Evolutionary conservation across 2,888 invertebrate genomes (phyloP).

Genomic region (Mycalesis mineus): DNA sequence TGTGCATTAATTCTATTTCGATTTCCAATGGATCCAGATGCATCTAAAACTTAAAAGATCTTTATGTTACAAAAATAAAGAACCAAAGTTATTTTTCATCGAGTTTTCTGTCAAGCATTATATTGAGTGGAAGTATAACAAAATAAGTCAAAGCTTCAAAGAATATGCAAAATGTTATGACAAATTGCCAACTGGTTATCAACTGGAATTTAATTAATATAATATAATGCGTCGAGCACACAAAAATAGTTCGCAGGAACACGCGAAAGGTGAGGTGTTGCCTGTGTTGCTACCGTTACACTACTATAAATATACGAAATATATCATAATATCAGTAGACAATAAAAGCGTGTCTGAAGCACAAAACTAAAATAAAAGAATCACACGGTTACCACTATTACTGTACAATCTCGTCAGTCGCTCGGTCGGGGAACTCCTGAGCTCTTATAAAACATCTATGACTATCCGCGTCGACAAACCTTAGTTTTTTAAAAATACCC

Average conservation of each 20-base stretch:
- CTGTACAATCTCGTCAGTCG: constrained; percentile 46
- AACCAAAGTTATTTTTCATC: too few species aligned
- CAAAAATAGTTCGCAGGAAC: neutral
- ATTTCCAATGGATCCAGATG: too few species aligned
- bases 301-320: constrained; percentile 66
- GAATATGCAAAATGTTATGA: too few species aligned
- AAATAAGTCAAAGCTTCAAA: too few species aligned
- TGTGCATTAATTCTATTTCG: too few species aligned
- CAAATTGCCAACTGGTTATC: too few species aligned
- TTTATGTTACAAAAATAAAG: too few species aligned
- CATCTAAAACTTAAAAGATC: too few species aligned
- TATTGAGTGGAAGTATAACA: too few species aligned
- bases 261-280: neutral
- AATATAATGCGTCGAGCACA: neutral
- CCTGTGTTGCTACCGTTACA: constrained; percentile 33
- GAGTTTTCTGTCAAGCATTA: too few species aligned
- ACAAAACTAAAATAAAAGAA: constrained; percentile 49
- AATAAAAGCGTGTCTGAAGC: constrained; percentile 66
- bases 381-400: constrained; percentile 57
- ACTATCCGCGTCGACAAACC: constrained; percentile 40
- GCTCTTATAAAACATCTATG: constrained; percentile 33
- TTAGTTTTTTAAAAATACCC: constrained; percentile 45
- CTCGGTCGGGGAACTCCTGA: constrained; percentile 26
- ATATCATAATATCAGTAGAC: constrained; percentile 41
- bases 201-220: too few species aligned